Evolutionary conservation across 2,888 invertebrate species (phyloP).

Genomic region (Clistopyga incitator): DNA sequence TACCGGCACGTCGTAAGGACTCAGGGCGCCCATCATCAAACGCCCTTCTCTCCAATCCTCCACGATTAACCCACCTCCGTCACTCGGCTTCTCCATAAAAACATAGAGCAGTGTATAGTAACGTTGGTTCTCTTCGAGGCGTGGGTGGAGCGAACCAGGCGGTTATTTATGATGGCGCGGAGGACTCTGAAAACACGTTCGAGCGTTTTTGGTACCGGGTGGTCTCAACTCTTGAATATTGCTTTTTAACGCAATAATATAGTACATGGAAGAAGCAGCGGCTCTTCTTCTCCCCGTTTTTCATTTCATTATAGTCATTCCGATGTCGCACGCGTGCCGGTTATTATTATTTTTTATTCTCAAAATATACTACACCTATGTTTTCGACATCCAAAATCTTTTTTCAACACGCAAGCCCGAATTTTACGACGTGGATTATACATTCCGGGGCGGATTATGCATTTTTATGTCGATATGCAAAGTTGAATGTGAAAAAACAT

Average conservation of each 20-base stretch:
- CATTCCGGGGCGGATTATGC: slow-evolving; percentile 38
- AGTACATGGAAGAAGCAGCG: slow-evolving; percentile 42
- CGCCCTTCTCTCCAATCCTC: slow-evolving; percentile 66
- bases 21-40: slow-evolving; percentile 63
- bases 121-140: slow-evolving; percentile 44
- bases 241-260: slow-evolving; percentile 59
- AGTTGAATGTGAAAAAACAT: not conserved
- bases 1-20: slow-evolving; percentile 50
- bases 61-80: slow-evolving; percentile 67
- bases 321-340: slow-evolving; percentile 33
- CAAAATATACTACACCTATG: slow-evolving; percentile 29
- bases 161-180: slow-evolving; percentile 72
- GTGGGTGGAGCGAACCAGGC: slow-evolving; percentile 71
- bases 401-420: not conserved
- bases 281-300: not conserved
- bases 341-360: not conserved
- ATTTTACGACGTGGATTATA: slow-evolving; percentile 2
- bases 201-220: slow-evolving; percentile 71
- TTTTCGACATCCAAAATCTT: slow-evolving; percentile 24
- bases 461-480: not conserved
- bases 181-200: slow-evolving; percentile 70
- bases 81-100: slow-evolving; percentile 61
- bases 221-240: slow-evolving; percentile 62
- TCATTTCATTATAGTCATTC: slow-evolving; percentile 38
- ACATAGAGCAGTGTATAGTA: slow-evolving; percentile 49